These are phyloP conservation scores for Hozukius guyotensis DNA, from an alignment of 2,797 vertebrate species.

Conservation along the genomic window DNA sequence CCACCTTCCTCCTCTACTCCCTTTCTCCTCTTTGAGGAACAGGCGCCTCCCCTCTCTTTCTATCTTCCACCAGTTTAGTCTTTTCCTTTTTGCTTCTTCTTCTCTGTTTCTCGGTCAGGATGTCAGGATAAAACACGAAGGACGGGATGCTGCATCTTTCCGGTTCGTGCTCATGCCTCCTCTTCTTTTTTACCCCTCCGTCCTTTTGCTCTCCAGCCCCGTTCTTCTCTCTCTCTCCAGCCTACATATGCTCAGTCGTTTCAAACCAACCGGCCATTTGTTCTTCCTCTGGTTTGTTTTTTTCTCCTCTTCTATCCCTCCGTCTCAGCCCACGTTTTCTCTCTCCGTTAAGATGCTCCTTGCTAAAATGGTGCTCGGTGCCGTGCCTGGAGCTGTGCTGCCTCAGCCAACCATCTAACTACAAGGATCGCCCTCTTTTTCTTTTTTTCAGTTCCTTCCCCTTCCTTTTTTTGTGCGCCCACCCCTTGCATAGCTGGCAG, in stretches of 20 bases:
- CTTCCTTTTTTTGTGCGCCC: slow-evolving; percentile 36
- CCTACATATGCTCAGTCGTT: slow-evolving; percentile 25
- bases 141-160: slow-evolving; percentile 45
- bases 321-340: slow-evolving; percentile 20
- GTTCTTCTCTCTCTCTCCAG: slow-evolving; percentile 26
- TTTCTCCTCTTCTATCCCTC: slow-evolving; percentile 11
- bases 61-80: not conserved
- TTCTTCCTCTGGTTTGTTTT: not conserved
- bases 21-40: slow-evolving; percentile 33
- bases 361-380: slow-evolving; percentile 67
- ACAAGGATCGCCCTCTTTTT: slow-evolving; percentile 61
- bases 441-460: slow-evolving; percentile 25
- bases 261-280: not conserved
- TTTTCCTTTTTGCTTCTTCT: not conserved
- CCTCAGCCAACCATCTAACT: slow-evolving; percentile 71
- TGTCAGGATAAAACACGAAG: slow-evolving; percentile 44
- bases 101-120: slow-evolving; percentile 48
- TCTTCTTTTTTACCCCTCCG: slow-evolving; percentile 25
- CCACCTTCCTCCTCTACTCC: slow-evolving; percentile 29
- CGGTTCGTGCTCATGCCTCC: slow-evolving; percentile 37
- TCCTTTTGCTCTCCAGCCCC: slow-evolving; percentile 14
- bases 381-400: slow-evolving; percentile 57
- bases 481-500: slow-evolving; percentile 63
- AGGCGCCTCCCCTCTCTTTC: slow-evolving; percentile 37
- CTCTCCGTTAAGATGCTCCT: slow-evolving; percentile 27